Base-by-base conservation (phyloP, 2,888 invertebrate species). In the Catocala sponsa region DNA sequence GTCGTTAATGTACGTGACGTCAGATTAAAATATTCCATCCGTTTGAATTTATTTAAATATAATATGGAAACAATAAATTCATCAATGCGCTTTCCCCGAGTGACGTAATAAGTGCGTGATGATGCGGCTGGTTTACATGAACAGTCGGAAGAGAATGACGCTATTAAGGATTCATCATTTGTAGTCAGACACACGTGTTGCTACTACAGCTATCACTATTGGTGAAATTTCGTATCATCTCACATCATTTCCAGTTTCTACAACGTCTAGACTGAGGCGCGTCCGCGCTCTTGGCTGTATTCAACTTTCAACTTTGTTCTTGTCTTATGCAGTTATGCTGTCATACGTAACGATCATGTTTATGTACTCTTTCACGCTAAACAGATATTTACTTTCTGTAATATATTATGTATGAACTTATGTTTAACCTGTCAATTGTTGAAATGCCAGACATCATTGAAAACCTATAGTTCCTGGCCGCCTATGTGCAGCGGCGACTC, bases 11-110 rank as follows among this genome's bases (percentile, higher is more conserved):
- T 59, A 46, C 58, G 49, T 48, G 9, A 15, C 12, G 38, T 55
- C 38, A 47, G 48, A 49, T 55, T 73, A 63, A 55, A 76, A 69
- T 55, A 55, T 63, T 73, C 58, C 38, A 43, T 65, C 68, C 63
- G 73, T 72, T 59, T 65, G 57, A 72, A 69, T 74, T 74, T 68
- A 68, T 72, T 76, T 71, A 67, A 73, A 79, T 70, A 70, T 74
- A 64, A 76, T 75, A 72, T 75, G 74, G 55, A 72, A 74, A 82
- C 82, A 85, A 83, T 81, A 84, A 80, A 79, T 82, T 82, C 44
- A 86, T 86, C 82, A 85, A 88, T 88, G 87, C 86, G 84, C 93
- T 94, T 93, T 94, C 92, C 83, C 87, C 81, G 49, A 42, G 73
- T 91, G 88, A 91, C 84, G 89, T 81, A 92, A 92, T 74, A 64